Conservation (phyloP, 1,140 invertebrate genomes). For the Temnothorax longispinosus region DNA sequence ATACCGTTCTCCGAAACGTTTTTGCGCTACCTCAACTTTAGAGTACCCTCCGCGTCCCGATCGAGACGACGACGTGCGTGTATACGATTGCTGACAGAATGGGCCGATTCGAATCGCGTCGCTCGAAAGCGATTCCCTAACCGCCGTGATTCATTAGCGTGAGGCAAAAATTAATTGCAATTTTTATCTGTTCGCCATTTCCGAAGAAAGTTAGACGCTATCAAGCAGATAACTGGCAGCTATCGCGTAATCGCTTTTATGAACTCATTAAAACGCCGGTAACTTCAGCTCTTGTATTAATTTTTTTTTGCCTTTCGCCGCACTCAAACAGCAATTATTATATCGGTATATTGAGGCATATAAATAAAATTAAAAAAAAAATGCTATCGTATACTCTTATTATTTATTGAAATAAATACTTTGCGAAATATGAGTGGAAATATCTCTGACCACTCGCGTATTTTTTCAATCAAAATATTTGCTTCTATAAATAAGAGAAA, state of each 20-base stretch:
- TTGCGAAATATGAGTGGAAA: not conserved
- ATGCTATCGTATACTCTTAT: not conserved
- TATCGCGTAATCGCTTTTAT: slow-evolving; percentile 7
- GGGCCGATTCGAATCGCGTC: not conserved
- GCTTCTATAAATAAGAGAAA: not conserved
- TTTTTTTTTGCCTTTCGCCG: slow-evolving; percentile 2
- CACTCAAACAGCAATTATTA: not conserved
- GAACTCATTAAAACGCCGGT: not conserved
- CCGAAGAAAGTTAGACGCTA: slow-evolving; percentile 1
- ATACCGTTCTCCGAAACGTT: slow-evolving; percentile 56
- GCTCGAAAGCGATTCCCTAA: not conserved
- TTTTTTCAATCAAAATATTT: not conserved
- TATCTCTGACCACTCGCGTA: not conserved
- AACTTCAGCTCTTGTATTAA: not conserved
- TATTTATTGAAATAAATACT: not conserved
- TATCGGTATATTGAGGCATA: not conserved
- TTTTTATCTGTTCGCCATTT: not conserved
- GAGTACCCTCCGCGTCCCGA: slow-evolving; percentile 30
- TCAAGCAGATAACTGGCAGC: not conserved
- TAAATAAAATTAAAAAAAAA: not conserved
- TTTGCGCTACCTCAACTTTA: slow-evolving; percentile 27
- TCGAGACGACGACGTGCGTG: not conserved
- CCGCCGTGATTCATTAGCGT: not conserved
- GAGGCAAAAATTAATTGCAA: not conserved
- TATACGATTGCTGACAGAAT: not conserved